Evolutionary conservation across 2,797 vertebrate species (phyloP).

Genomic region (Momotus momota): DNA sequence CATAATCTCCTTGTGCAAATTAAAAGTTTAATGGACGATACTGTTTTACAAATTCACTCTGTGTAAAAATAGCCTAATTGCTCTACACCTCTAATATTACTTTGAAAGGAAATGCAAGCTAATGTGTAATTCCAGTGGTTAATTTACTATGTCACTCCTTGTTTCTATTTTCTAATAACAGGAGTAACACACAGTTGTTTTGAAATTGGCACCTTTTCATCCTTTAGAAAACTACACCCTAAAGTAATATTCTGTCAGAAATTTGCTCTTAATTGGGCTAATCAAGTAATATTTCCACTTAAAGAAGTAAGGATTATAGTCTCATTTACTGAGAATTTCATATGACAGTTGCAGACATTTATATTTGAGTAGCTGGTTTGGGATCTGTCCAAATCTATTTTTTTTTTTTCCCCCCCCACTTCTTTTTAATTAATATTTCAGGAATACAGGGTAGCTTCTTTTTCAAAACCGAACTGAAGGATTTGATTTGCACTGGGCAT

Average conservation of each 20-base stretch:
- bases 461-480: conserved; percentile 24
- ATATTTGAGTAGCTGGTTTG: conserved; percentile 62
- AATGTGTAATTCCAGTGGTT: conserved; percentile 38
- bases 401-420: conserved; percentile 13
- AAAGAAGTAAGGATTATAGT: conserved; percentile 61
- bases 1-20: conserved; percentile 3
- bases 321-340: conserved; percentile 46
- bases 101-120: conserved; percentile 54
- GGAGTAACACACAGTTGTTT: conserved; percentile 61
- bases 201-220: conserved; percentile 60
- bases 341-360: conserved; percentile 49
- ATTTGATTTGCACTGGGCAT: conserved; percentile 32
- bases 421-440: conserved; percentile 62
- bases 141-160: conserved; percentile 49
- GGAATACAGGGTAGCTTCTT: background rate
- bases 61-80: conserved; percentile 60
- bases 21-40: conserved; percentile 40
- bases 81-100: conserved; percentile 23
- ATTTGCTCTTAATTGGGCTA: conserved; percentile 72
- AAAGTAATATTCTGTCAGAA: conserved; percentile 68
- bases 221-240: conserved; percentile 64
- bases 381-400: conserved; percentile 54
- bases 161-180: conserved; percentile 72
- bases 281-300: conserved; percentile 67
- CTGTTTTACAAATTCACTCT: conserved; percentile 26